A percentile compares a stretch with the other conserved stretches of the same genome.
These are phyloP conservation scores for Thereva unica DNA, from an alignment of 2,888 invertebrate species.

Conservation along the genomic window DNA sequence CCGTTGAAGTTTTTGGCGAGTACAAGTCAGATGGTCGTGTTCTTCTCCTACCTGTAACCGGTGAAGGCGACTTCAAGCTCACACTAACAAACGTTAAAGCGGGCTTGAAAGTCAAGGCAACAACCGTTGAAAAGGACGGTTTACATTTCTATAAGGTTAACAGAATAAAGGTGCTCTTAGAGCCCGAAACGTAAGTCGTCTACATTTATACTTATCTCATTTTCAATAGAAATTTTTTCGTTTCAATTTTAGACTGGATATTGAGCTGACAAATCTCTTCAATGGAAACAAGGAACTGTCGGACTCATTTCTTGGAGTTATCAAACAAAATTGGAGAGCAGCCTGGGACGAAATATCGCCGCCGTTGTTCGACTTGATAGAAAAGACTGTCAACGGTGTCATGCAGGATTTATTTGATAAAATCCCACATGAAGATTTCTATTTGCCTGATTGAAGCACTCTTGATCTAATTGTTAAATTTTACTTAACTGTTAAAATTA, in stretches of 20 bases:
- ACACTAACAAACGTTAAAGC: background rate
- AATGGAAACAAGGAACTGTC: too few relatives aligned
- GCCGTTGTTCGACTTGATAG: background rate
- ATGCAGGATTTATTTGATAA: constrained; percentile 5
- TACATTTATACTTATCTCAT: background rate
- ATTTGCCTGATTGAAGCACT: background rate
- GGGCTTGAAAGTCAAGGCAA: constrained; percentile 7
- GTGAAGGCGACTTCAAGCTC: constrained; percentile 49
- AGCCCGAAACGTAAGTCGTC: constrained; percentile 1
- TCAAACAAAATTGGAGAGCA: too few relatives aligned
- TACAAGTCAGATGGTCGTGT: constrained; percentile 54
- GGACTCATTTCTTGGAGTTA: too few relatives aligned
- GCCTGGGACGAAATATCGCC: background rate
- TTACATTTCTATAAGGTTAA: background rate
- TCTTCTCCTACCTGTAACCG: constrained; percentile 53
- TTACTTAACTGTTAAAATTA: too few relatives aligned
- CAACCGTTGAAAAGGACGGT: background rate
- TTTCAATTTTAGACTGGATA: too few relatives aligned
- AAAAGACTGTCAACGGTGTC: constrained; percentile 1
- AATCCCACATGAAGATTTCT: constrained; percentile 10
- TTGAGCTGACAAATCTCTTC: too few relatives aligned
- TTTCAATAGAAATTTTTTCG: too few relatives aligned
- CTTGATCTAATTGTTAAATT: too few relatives aligned
- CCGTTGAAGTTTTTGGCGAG: constrained; percentile 46
- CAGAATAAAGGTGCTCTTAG: constrained; percentile 10